These are phyloP conservation scores for Spicauda simplicius DNA, from an alignment of 2,888 invertebrate genomes.

Conservation along the genomic window DNA sequence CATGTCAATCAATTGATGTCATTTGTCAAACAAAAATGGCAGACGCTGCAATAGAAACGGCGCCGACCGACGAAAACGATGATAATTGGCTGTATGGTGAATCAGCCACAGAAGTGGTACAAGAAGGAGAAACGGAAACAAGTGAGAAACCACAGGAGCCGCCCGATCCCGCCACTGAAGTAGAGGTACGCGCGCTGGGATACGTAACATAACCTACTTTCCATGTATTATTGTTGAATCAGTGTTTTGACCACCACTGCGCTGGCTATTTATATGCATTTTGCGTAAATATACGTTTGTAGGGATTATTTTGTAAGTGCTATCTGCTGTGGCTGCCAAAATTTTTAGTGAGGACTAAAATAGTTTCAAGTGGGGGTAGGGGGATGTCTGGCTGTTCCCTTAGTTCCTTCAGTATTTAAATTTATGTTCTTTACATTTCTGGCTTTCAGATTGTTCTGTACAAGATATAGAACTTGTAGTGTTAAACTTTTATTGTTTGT, in stretches of 20 bases:
- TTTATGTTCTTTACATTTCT: too few relatives aligned
- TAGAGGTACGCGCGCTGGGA: conserved; percentile 38
- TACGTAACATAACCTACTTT: conserved; percentile 41
- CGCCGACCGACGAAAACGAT: conserved; percentile 87
- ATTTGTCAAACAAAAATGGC: conserved; percentile 62
- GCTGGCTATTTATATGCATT: background rate
- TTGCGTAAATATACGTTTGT: background rate
- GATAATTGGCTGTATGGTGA: conserved; percentile 96
- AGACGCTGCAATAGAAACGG: conserved; percentile 65
- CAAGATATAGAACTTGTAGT: too few relatives aligned
- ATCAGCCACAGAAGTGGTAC: conserved; percentile 80
- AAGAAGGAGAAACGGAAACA: conserved; percentile 45
- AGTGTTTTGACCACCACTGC: background rate
- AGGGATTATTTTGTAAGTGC: background rate
- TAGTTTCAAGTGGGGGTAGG: too few relatives aligned
- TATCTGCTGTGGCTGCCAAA: too few relatives aligned
- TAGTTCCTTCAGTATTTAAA: too few relatives aligned
- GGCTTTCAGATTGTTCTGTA: too few relatives aligned
- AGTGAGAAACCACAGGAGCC: conserved; percentile 52
- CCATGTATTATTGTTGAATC: background rate
- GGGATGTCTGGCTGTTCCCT: too few relatives aligned
- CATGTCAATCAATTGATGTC: background rate
- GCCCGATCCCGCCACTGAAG: conserved; percentile 38
- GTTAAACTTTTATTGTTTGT: too few relatives aligned
- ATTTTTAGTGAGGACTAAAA: too few relatives aligned